These are phyloP conservation scores for Engraulis encrasicolus DNA, from an alignment of 2,113 vertebrate species.

Conservation along the genomic window DNA sequence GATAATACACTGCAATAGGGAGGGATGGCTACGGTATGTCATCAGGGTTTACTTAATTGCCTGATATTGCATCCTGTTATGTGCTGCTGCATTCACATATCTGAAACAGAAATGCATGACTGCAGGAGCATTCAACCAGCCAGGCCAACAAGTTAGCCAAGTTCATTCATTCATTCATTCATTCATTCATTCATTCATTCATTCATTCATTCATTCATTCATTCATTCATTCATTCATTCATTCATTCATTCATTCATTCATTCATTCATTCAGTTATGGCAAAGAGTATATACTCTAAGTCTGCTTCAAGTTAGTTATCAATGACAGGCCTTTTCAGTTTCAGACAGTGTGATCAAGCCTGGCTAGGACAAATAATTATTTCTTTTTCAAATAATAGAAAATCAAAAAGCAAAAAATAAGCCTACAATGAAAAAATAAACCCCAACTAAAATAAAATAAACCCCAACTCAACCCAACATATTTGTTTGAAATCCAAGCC, in stretches of 20 bases:
- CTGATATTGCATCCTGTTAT: background rate
- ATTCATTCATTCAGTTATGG: too few relatives aligned
- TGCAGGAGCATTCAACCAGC: background rate
- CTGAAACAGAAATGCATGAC: background rate
- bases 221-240: too few relatives aligned
- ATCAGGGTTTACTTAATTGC: background rate
- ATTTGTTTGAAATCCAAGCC: background rate
- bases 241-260: too few relatives aligned
- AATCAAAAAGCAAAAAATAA: background rate
- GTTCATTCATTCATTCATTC: too few relatives aligned
- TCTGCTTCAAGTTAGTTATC: background rate
- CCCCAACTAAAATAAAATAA: background rate
- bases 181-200: too few relatives aligned
- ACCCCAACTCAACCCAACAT: background rate
- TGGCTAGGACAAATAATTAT: background rate
- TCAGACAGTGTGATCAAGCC: background rate
- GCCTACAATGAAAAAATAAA: too few relatives aligned
- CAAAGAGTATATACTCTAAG: background rate
- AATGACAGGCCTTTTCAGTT: background rate
- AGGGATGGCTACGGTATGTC: background rate
- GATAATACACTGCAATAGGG: background rate
- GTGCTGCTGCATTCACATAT: background rate
- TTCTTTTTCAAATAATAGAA: slow-evolving; percentile 4
- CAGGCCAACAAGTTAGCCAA: background rate
- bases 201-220: too few relatives aligned